Evolutionary conservation across 2,113 vertebrate genomes (phyloP).

Genomic region (Albula glossodonta): DNA sequence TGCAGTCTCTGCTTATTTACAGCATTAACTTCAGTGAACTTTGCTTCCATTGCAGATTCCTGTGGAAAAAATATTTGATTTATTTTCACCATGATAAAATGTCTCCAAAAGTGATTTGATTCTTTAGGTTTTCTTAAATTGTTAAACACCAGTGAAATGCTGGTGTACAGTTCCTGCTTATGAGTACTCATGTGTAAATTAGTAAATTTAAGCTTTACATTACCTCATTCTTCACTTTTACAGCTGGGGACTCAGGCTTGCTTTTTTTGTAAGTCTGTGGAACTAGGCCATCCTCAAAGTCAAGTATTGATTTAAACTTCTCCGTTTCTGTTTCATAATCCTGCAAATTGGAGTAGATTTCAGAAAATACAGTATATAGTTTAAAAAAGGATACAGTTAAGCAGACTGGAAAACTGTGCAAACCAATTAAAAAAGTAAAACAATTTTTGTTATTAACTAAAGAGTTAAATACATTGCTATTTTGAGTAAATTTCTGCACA

Average conservation of each 20-base stretch:
- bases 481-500: neutral
- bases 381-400: neutral
- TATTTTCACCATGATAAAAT: neutral
- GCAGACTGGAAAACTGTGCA: neutral
- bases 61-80: slow-evolving; percentile 44
- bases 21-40: slow-evolving; percentile 87
- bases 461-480: neutral
- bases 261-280: slow-evolving; percentile 81
- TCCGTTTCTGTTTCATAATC: slow-evolving; percentile 90
- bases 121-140: neutral
- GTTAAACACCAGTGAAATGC: neutral
- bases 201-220: slow-evolving; percentile 1
- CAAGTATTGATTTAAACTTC: slow-evolving; percentile 84
- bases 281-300: slow-evolving; percentile 83
- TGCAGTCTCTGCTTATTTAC: slow-evolving; percentile 84
- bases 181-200: neutral
- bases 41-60: slow-evolving; percentile 85
- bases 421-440: neutral
- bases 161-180: neutral
- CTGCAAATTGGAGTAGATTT: slow-evolving; percentile 56
- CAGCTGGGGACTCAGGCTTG: slow-evolving; percentile 82
- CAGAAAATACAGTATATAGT: neutral
- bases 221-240: slow-evolving; percentile 87
- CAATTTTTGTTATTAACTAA: neutral
- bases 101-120: neutral